These are phyloP conservation scores for Trichomycterus rosablanca DNA, from an alignment of 2,113 vertebrate species.

Conservation along the genomic window DNA sequence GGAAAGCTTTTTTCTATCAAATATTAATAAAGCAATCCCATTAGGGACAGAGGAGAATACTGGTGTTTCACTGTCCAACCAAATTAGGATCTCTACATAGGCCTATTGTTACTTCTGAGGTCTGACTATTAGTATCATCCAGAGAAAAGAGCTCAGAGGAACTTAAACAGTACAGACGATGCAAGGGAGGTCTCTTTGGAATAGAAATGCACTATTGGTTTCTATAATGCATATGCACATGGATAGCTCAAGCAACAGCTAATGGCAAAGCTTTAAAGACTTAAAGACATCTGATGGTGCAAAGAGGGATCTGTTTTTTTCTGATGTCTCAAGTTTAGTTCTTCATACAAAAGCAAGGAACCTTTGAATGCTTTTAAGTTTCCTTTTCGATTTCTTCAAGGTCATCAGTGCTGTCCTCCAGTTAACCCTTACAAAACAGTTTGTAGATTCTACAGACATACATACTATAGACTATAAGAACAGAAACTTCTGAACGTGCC, in stretches of 20 bases:
- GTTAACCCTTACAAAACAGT: slow-evolving; percentile 6
- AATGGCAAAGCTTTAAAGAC: background rate
- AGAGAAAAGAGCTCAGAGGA: slow-evolving; percentile 14
- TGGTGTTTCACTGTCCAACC: slow-evolving; percentile 55
- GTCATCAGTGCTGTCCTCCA: slow-evolving; percentile 3
- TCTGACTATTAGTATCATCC: slow-evolving; percentile 19
- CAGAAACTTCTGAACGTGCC: too few species aligned
- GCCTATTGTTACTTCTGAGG: slow-evolving; percentile 29
- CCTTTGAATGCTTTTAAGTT: slow-evolving; percentile 15
- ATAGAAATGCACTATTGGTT: background rate
- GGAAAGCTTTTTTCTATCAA: slow-evolving; percentile 57
- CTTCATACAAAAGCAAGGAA: too few species aligned
- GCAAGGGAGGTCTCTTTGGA: slow-evolving; percentile 22
- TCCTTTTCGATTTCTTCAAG: slow-evolving; percentile 16
- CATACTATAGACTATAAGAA: too few species aligned
- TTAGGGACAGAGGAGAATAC: slow-evolving; percentile 44
- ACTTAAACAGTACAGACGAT: slow-evolving; percentile 2
- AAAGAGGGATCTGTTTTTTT: too few species aligned
- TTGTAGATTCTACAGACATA: background rate
- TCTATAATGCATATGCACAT: slow-evolving; percentile 11
- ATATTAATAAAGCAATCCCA: slow-evolving; percentile 61
- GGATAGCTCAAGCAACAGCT: slow-evolving; percentile 2
- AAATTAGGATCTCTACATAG: slow-evolving; percentile 63
- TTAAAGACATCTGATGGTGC: too few species aligned
- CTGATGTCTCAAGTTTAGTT: too few species aligned